Evolutionary conservation across 2,888 invertebrate species (phyloP), one percentile per base, ranked within the genome.

Genomic region (Callyntrura sp.): DNA sequence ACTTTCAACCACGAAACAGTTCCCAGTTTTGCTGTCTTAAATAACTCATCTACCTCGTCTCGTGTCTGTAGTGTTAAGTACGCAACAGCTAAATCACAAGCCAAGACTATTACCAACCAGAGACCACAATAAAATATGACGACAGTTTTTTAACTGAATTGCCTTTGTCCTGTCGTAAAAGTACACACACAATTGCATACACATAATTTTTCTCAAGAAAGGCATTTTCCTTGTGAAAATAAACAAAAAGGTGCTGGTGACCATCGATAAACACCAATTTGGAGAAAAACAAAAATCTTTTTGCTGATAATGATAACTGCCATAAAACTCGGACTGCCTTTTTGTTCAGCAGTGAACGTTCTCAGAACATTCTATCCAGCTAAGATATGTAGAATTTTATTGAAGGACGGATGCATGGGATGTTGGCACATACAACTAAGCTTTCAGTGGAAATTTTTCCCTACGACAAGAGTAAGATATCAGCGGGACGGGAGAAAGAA

Each of bases 291-390:
- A 65, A 11, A 65, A 28, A 20, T 2, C 12, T 14, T 65, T 65
- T 14, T 35, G 45, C 35, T 70, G 43, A 23, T 60, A 65, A 17
- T 84, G 84, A 85, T 85, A 85, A 85, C 51, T 23, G 60, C 57
- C 43, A 55, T 73, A 85, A 85, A 73, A 86, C 43, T 78, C 28
- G 43, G 57, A 55, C 35, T 43, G 73, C 28, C 85, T 51, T 65
- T 86, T 65, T 65, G 14, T 23, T 45, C 43, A 43, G 35, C 57
- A 68, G 20, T 1, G n/a, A 23, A 35, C 62, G 25, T 86, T 86
- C 86, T 79, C 79, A 79, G 86, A 86, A 86, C 79, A 86, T 55
- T 25, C 48, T 25, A 48, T 76, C 51, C 3, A 17, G n/a, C 17
- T 28, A 60, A 60, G 3, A 17, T 17, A 20, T n/a, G 17, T 70